Evolutionary conservation across 2,888 invertebrate species (phyloP).

Genomic region (Lochmaea capreae): DNA sequence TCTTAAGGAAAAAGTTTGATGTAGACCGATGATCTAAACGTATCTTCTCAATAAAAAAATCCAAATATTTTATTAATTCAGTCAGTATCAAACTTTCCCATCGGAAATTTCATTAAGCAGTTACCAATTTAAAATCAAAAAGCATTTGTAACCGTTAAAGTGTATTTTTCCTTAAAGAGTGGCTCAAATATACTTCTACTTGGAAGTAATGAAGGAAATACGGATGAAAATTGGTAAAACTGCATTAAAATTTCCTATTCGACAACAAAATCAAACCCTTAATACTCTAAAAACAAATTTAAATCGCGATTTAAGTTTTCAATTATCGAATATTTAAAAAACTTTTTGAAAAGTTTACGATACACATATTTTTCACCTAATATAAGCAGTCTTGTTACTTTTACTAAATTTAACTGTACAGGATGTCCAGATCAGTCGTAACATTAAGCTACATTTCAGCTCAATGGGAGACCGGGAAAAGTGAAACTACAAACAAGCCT

Average conservation of each 20-base stretch:
- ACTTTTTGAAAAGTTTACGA: conserved; percentile 21
- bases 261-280: not conserved
- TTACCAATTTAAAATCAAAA: not conserved
- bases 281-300: not conserved
- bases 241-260: not conserved
- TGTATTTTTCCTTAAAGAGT: too few relatives aligned
- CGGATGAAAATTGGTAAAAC: not conserved
- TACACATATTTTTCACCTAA: conserved; percentile 40
- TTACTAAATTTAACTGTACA: conserved; percentile 38
- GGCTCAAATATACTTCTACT: too few relatives aligned
- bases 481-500: too few relatives aligned
- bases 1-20: not conserved
- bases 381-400: conserved; percentile 45
- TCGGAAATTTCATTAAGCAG: not conserved
- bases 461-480: not conserved
- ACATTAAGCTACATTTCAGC: not conserved
- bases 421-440: conserved; percentile 25
- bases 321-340: conserved; percentile 15
- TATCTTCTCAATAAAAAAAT: not conserved
- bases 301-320: not conserved
- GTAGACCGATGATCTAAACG: not conserved
- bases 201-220: not conserved
- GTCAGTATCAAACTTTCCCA: conserved; percentile 2
- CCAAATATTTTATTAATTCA: not conserved
- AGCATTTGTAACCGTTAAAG: too few relatives aligned